Conservation (phyloP, 2,797 vertebrate genomes). For the Enteromius viviparus region DNA sequence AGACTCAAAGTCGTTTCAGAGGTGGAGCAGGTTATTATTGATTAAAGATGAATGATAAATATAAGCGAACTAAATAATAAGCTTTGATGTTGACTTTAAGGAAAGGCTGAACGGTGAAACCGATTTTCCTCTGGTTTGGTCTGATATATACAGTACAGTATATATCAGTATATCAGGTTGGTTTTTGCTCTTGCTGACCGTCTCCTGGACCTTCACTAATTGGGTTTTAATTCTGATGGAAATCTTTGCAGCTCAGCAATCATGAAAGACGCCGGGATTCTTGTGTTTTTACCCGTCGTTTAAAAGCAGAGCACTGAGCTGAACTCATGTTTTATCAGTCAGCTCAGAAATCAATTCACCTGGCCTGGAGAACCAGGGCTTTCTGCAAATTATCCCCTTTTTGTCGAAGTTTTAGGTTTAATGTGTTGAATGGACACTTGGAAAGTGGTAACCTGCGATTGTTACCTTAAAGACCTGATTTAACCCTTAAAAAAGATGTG, state of each 20-base stretch:
- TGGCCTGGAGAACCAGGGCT: not conserved
- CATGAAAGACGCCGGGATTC: conserved; percentile 57
- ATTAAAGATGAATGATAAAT: not conserved
- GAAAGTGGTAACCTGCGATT: not conserved
- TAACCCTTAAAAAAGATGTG: not conserved
- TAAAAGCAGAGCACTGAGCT: not conserved
- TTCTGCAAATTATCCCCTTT: not conserved
- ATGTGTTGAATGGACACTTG: not conserved
- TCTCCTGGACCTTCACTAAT: not conserved
- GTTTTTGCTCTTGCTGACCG: not conserved
- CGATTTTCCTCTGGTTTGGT: not conserved
- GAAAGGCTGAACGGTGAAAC: not conserved
- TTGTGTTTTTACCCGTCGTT: not conserved
- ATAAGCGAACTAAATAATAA: not conserved
- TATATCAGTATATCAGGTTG: not conserved
- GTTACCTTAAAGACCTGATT: not conserved
- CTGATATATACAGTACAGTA: not conserved
- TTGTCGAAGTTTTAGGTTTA: not conserved
- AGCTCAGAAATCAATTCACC: not conserved
- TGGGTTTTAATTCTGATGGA: conserved; percentile 21
- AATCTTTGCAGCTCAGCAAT: conserved; percentile 17
- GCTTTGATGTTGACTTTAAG: too few species aligned
- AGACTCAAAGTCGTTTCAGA: not conserved
- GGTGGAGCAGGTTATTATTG: not conserved
- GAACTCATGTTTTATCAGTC: not conserved